A percentile compares a stretch with the other conserved stretches of the same genome.
Evolutionary conservation across 2,888 invertebrate genomes (phyloP).

Genomic region (Mesochorus sp.): DNA sequence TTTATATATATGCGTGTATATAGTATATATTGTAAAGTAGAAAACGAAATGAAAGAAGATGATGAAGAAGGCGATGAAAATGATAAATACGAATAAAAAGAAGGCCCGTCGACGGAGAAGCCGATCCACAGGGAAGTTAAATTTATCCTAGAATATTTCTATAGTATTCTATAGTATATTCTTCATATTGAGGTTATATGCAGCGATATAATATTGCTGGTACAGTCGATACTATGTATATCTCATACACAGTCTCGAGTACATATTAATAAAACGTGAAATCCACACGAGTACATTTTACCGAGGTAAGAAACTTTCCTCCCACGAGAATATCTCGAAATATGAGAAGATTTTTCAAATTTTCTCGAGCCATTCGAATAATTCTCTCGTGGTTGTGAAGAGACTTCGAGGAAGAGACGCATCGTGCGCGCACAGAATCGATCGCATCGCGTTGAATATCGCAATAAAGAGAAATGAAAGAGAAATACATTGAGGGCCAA

Average conservation of each 20-base stretch:
- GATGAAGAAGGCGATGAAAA: not conserved
- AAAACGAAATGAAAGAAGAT: not conserved
- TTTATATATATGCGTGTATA: no score
- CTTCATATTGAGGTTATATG: not conserved
- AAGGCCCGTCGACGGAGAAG: not conserved
- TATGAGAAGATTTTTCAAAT: constrained; percentile 10
- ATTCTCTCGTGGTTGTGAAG: not conserved
- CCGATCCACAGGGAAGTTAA: not conserved
- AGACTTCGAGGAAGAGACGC: constrained; percentile 2
- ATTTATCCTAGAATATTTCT: no score
- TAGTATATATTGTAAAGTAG: constrained; percentile 42
- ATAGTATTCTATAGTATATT: not conserved
- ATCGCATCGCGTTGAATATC: constrained; percentile 21
- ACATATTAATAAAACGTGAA: constrained; percentile 18
- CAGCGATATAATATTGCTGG: constrained; percentile 27
- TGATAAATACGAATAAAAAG: not conserved
- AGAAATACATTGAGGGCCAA: not conserved
- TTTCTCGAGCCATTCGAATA: constrained; percentile 19
- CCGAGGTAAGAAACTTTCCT: not conserved
- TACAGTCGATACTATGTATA: not conserved
- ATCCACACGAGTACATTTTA: not conserved
- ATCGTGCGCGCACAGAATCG: constrained; percentile 26
- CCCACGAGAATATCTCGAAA: not conserved
- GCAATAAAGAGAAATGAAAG: not conserved
- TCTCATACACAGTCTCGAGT: not conserved